phyloP scores from a whole-genome alignment of 2,797 vertebrate genomes.

The Tadarida brasiliensis region DNA sequence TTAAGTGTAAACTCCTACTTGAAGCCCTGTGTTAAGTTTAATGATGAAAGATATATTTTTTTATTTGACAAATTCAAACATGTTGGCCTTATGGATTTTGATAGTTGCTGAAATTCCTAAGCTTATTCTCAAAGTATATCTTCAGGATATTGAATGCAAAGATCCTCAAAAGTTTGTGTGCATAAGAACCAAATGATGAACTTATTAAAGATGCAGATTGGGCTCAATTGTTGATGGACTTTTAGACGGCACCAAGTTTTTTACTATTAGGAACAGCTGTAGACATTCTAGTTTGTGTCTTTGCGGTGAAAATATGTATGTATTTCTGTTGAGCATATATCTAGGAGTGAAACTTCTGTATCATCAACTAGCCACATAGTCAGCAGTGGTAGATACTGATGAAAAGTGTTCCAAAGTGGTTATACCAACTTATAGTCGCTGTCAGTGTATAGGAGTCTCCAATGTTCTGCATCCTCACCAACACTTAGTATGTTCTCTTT shows the following conservation, averaged over 20 bases:
- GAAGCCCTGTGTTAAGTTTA: constrained; percentile 62
- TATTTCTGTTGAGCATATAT: constrained; percentile 13
- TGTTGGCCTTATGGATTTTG: constrained; percentile 21
- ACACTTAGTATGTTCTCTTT: constrained; percentile 20
- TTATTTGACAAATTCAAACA: constrained; percentile 75
- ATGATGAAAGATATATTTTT: constrained; percentile 54
- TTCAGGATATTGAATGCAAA: constrained; percentile 5
- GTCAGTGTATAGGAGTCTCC: not conserved
- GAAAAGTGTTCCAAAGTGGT: not conserved
- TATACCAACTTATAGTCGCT: not conserved
- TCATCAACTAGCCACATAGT: not conserved
- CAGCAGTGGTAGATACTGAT: not conserved
- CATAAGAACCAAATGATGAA: not conserved
- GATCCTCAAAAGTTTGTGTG: constrained; percentile 18
- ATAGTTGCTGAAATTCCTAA: constrained; percentile 58
- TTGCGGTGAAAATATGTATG: not conserved
- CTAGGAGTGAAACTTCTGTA: not conserved
- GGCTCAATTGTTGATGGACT: not conserved
- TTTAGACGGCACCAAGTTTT: not conserved
- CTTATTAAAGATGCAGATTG: constrained; percentile 35
- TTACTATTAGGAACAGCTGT: not conserved
- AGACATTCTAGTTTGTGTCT: not conserved
- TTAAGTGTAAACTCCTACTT: constrained; percentile 69
- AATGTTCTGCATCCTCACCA: not conserved
- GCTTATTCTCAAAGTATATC: constrained; percentile 72